Base-by-base conservation (phyloP, 2,888 invertebrate genomes). In the Limnephilus marmoratus region DNA sequence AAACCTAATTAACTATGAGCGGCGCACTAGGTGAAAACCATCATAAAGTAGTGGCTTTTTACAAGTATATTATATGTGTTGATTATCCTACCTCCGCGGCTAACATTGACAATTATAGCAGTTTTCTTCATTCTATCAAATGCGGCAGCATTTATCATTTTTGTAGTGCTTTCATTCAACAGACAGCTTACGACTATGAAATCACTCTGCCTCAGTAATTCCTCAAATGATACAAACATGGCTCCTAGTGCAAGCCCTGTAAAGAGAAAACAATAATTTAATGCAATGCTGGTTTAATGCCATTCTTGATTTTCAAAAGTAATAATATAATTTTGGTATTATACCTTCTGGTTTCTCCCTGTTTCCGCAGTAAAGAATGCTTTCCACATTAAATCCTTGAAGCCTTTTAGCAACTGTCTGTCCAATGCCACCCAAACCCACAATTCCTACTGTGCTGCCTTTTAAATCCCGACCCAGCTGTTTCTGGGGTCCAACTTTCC, bases 381-480 rank as follows among this genome's bases (percentile, higher is more conserved):
- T 96, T 0, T 95, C 96, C 0, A 98, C 97, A 45, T 97, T 97
- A 94, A 99, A 99, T 0, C 97, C 97, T 91, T 96, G 96, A 9
- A 99, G 95, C 92, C 98, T 96, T 94, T 97, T 96, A 1, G 97
- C 97, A 80, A 98, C 97, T 0, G 97, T 97, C 94, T 97, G 97
- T 0, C 98, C 98, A 94, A 98, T 97, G 90, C 97, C 97, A 0
- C 98, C 98, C 31, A 98, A 96, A n/a, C 98, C 98, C 18, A 98
- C 97, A 93, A 98, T 97, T 1, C 98, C 99, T 0, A 99, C 97
- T 0, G 98, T 98, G 12, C 98, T 97, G 81, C 97, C 97, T 0
- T 96, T 96, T 49, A 99, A 96, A 92, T 98, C 98, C 94, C 97
- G 97, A 0, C 99, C 99, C 92, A 98, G 96, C 95, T 97, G 96